Base-by-base conservation (phyloP, 2,113 vertebrate species). In the Vicugna pacos region DNA sequence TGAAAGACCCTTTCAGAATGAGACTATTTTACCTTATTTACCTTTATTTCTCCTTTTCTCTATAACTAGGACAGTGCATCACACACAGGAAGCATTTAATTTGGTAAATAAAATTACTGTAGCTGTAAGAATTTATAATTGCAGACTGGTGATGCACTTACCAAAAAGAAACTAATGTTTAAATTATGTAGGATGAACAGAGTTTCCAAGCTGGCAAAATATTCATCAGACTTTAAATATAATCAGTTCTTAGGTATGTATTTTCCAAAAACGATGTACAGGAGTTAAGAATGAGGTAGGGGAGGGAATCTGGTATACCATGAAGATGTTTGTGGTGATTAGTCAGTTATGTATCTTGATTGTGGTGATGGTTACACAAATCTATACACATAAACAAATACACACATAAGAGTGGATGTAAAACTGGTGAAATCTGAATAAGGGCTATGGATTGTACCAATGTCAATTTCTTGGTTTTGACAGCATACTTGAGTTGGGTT, bases 241-340 rank as follows among this genome's bases (percentile, higher is more conserved):
- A 93, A 69, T 11, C 84, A 83, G n/a, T 67, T 94, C 28, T 70
- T 50, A 80, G 46, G 46, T 82, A 50, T 73, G 12, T 87, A 50
- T 92, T 84, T 92, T 83, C n/a, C 20, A 92, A 95, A 95, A 93
- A 84, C 50, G 22, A 91, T 13, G 30, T n/a, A 70, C 4, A 30
- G 22, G n/a, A 35, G 30, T 80, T 75, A 93, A 95, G 56, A 97
- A 89, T 46, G 48, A 93, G 46, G 15, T 46, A 8, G 13, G 42
- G 6, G 35, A 70, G 14, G 67, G 12, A 24, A 32, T 38, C 26
- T 1, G 46, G 19, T 42, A 72, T 1, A 88, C 54, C 13, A 48
- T 6, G 12, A 84, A 38, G 64, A 91, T 70, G 24, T 80, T 3
- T 86, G 67, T 62, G 73, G 62, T 77, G 24, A 72, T 6, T 4